Percentiles rank a stretch among this genome's conserved stretches.
Evolutionary conservation across 2,113 vertebrate genomes (phyloP).

Genomic region (Carassius carassius): DNA sequence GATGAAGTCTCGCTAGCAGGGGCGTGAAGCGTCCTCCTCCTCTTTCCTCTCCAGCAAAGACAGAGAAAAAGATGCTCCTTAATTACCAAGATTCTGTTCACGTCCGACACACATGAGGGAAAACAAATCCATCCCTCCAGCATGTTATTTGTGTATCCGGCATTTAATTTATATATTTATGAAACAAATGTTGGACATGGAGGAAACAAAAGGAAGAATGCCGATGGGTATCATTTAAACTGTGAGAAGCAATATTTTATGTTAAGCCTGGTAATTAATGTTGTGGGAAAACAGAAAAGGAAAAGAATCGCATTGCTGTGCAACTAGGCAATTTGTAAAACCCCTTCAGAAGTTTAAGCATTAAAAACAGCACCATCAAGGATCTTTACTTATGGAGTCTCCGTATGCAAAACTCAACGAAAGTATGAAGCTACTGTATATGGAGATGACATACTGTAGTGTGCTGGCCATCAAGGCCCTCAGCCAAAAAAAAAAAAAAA

Average conservation of each 20-base stretch:
- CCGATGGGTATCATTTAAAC: slow-evolving; percentile 31
- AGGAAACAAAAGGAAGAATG: neutral
- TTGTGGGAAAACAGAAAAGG: slow-evolving; percentile 29
- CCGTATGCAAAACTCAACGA: slow-evolving; percentile 9
- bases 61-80: slow-evolving; percentile 48
- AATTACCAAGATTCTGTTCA: slow-evolving; percentile 53
- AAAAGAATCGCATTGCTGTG: slow-evolving; percentile 10
- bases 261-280: slow-evolving; percentile 54
- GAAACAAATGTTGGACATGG: slow-evolving; percentile 23
- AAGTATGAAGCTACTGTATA: neutral
- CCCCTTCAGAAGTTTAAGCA: neutral
- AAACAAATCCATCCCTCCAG: slow-evolving; percentile 55
- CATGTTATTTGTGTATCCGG: slow-evolving; percentile 37
- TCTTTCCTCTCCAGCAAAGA: slow-evolving; percentile 34
- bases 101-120: slow-evolving; percentile 44
- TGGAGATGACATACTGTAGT: neutral
- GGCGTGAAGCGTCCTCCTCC: slow-evolving; percentile 24
- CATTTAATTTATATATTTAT: slow-evolving; percentile 53
- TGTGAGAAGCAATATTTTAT: slow-evolving; percentile 39
- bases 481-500: slow-evolving; percentile 41
- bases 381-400: neutral
- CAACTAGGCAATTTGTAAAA: slow-evolving; percentile 36
- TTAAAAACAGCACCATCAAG: neutral
- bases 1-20: slow-evolving; percentile 55
- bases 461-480: slow-evolving; percentile 31